Evolutionary conservation across 1,140 invertebrate species (phyloP).

Genomic region (Diplogasteroides magnus): DNA sequence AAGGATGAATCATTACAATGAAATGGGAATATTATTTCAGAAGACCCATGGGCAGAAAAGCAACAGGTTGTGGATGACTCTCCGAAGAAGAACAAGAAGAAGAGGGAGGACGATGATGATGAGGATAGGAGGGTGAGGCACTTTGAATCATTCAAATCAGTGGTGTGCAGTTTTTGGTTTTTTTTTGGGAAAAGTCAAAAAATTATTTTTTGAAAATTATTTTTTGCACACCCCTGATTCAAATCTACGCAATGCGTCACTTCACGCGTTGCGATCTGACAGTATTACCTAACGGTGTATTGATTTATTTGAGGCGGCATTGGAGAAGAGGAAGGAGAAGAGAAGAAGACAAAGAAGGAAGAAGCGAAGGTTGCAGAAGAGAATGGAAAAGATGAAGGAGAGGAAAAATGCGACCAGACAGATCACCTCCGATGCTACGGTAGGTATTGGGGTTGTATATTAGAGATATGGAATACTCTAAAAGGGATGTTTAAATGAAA

Average conservation of each 20-base stretch:
- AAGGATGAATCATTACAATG: slow-evolving; percentile 2
- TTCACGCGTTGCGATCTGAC: too few species aligned
- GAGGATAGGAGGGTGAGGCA: slow-evolving; percentile 19
- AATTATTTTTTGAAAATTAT: background rate
- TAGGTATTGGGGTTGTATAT: too few species aligned
- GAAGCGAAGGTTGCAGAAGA: slow-evolving; percentile 8
- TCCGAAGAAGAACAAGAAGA: slow-evolving; percentile 58
- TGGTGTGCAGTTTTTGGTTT: background rate
- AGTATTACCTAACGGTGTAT: too few species aligned
- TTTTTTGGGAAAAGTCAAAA: background rate
- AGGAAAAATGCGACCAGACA: background rate
- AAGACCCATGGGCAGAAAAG: slow-evolving; percentile 40
- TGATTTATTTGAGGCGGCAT: too few species aligned
- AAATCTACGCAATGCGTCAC: too few species aligned
- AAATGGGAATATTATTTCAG: too few species aligned
- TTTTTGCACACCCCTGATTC: too few species aligned
- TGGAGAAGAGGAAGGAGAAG: slow-evolving; percentile 16
- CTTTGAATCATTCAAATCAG: background rate
- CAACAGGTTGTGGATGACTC: slow-evolving; percentile 64
- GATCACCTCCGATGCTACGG: background rate
- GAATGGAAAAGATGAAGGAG: slow-evolving; percentile 5
- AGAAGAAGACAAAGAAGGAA: slow-evolving; percentile 8
- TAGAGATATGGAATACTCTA: too few species aligned
- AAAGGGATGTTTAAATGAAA: too few species aligned
- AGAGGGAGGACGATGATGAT: slow-evolving; percentile 62